Evolutionary conservation across 23 tunicate genomes (phyloP), one percentile per base, ranked within the genome.

Genomic region (Trididemnum clinides): DNA sequence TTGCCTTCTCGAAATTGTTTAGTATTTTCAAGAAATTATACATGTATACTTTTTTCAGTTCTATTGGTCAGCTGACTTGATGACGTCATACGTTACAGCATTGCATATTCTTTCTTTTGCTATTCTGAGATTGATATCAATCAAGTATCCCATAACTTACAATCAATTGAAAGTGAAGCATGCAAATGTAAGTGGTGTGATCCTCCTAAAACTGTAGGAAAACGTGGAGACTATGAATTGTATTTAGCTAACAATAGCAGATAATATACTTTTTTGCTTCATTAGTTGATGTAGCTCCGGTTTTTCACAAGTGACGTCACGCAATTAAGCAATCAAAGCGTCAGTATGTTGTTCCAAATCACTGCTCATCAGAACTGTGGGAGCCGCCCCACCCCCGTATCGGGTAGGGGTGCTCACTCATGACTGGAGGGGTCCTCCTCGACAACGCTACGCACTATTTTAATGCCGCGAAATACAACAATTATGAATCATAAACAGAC

Each of bases 101-200:
- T 28, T 79, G 63, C 95, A 90, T 50, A 90, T 90, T 34, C 59
- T 90, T 33, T 75, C 89, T 2, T 90, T 90, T 71, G 88, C 95
- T n/a, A 18, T 84, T 7, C 38, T 85, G 69, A 82, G 95, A 32
- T 71, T 51, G 49, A 20, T 85, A 4, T 81, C 86, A 28, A 80
- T 90, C 18, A 72, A 85, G 33, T 81, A 35, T 72, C 95, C 89
- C 1, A 4, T 78, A 0, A 54, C 50, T 30, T 75, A 51, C 51
- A 85, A 76, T 21, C 30, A 75, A 57, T 29, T 85, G 33, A 85
- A 34, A 33, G 32, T 74, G 36, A 75, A 54, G 25, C 85, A 81
- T 37, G 85, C 31, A 33, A 64, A 81, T 33, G 85, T 81, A n/a
- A 63, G 85, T 81, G 34, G 2, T 19, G 57, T 18, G 26, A 15